phyloP scores from a whole-genome alignment of 2,113 vertebrate genomes.

The Tympanuchus pallidicinctus region DNA sequence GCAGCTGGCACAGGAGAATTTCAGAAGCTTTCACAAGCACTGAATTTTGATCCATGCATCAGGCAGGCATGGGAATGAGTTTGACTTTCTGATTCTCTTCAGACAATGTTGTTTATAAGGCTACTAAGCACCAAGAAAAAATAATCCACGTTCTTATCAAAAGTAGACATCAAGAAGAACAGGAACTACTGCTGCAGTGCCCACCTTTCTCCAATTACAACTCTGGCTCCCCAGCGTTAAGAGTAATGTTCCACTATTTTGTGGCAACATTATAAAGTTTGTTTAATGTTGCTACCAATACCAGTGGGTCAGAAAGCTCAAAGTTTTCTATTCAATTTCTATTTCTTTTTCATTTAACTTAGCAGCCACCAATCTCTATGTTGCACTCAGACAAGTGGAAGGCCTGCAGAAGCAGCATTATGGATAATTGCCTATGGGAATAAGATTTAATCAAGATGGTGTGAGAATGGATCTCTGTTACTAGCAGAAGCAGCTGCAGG shows the following conservation, averaged over 20 bases:
- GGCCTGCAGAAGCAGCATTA: neutral
- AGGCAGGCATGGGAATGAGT: neutral
- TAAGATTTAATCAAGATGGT: neutral
- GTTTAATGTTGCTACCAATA: neutral
- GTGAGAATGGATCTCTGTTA: neutral
- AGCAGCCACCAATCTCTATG: neutral
- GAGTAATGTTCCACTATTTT: neutral
- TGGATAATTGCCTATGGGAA: fast-evolving
- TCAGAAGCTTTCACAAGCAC: neutral
- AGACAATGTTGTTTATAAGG: neutral
- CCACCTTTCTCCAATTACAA: neutral
- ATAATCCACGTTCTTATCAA: neutral
- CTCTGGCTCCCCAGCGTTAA: neutral
- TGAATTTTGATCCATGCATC: neutral
- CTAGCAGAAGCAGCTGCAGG: neutral
- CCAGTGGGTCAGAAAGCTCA: neutral
- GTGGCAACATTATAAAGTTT: neutral
- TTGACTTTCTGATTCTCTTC: neutral
- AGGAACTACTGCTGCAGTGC: neutral
- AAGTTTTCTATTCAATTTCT: neutral
- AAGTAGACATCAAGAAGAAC: neutral
- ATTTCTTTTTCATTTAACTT: neutral
- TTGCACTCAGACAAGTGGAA: neutral
- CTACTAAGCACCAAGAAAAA: neutral
- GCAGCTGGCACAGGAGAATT: neutral